Evolutionary conservation across 1,140 invertebrate species (phyloP).

Genomic region (Tetragonula clypearis): DNA sequence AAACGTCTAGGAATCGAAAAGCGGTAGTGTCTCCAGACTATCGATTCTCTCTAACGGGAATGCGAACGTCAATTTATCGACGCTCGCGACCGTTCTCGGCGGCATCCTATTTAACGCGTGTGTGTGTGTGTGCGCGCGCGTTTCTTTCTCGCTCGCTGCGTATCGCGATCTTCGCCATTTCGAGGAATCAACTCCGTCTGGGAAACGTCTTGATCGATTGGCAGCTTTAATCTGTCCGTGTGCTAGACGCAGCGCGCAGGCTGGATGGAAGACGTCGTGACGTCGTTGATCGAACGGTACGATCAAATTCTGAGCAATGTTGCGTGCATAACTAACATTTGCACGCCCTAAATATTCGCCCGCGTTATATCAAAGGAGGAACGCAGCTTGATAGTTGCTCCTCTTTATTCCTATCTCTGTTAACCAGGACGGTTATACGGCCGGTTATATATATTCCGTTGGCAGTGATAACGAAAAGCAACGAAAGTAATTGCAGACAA

Average conservation of each 20-base stretch:
- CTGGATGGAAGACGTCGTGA: slow-evolving; percentile 53
- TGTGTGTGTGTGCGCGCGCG: too few relatives aligned
- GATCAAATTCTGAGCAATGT: slow-evolving; percentile 68
- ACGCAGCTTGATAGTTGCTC: slow-evolving; percentile 46
- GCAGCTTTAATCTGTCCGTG: slow-evolving; percentile 9
- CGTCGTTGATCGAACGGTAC: slow-evolving; percentile 60
- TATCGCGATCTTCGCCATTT: not conserved
- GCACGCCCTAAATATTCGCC: slow-evolving; percentile 54
- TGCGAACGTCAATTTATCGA: not conserved
- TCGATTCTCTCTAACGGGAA: not conserved
- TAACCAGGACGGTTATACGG: not conserved
- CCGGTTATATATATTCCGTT: too few relatives aligned
- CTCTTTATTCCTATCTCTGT: too few relatives aligned
- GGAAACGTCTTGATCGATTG: not conserved
- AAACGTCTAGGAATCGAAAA: not conserved
- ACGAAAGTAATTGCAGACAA: too few relatives aligned
- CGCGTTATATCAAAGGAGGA: slow-evolving; percentile 45
- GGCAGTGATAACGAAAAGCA: too few relatives aligned
- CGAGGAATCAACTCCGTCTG: not conserved
- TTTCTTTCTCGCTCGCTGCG: not conserved
- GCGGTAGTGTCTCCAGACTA: not conserved
- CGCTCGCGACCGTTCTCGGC: not conserved
- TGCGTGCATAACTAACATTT: slow-evolving; percentile 62
- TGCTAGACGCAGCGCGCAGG: not conserved
- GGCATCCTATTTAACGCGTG: not conserved